Evolutionary conservation across 30 jellyfish, hydroid and myxozoan species (phyloP), one percentile per base, ranked within the genome.

Genomic region (Mastigias papua): DNA sequence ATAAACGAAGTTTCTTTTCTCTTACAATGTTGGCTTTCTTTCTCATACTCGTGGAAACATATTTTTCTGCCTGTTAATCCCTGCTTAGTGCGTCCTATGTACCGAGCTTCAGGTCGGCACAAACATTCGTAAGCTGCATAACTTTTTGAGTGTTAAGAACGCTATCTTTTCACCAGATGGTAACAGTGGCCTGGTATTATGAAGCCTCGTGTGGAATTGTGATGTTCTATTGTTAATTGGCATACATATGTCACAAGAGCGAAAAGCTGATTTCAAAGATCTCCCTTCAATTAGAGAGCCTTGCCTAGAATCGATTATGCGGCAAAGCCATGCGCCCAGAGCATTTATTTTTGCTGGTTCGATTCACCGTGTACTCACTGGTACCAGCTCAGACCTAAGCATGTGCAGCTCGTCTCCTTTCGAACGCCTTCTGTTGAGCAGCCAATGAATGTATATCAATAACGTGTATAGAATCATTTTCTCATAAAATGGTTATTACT

Each of bases 371-470:
- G 34, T 37, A 11, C 13, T 62, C 90, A 80, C 90, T 66, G 90
- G 90, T 80, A 80, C 90, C 90, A 8, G 90, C 22, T 48, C 48
- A 46, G 73, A 64, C 19, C 79, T 66, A 50, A 80, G 79, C 90
- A 80, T 78, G 90, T 75, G 63, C 65, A 80, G 37, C 81, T 64
- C 54, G 50, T 35, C 75, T 10, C 49, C 34, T 60, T 66, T 33
- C 72, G 20, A 1, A 16, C 67, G 15, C 26, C 31, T 80, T 27
- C 74, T 48, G 73, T 75, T 62, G 73, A 17, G 61, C 49, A 49
- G 21, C 57, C 75, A 62, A 26, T 60, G 54, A 75, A 3, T 75
- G 63, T 35, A 34, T 54, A 25, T 42, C 54, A 15, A 42, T 8
- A 15, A 42, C 13, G 13, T 42, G 13, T 8, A 42, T 8, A 15